Evolutionary conservation across 2,888 invertebrate genomes (phyloP).

Genomic region (Acronicta aceris): DNA sequence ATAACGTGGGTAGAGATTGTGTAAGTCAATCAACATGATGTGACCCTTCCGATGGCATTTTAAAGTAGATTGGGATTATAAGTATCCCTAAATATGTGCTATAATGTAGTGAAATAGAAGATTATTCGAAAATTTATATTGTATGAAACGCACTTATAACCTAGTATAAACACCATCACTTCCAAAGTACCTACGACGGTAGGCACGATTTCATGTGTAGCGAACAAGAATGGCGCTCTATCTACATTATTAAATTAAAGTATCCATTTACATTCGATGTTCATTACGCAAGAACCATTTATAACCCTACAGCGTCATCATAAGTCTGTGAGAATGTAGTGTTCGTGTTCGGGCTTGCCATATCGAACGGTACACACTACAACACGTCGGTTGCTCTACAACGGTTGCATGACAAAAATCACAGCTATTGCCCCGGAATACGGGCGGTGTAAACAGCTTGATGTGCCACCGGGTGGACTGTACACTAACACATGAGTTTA

Average conservation of each 20-base stretch:
- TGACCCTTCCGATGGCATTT: slow-evolving; percentile 10
- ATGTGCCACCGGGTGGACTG: neutral
- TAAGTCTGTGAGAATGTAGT: slow-evolving; percentile 63
- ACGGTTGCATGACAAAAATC: no score
- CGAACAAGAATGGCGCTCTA: slow-evolving; percentile 18
- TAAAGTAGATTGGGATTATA: neutral
- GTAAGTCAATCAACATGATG: slow-evolving; percentile 24
- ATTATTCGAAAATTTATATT: no score
- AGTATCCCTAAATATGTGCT: no score
- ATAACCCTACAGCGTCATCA: slow-evolving; percentile 40
- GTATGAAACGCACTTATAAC: no score
- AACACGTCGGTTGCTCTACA: no score
- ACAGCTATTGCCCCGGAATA: no score
- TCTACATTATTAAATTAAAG: slow-evolving; percentile 42
- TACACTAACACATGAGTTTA: slow-evolving; percentile 64
- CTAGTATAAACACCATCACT: slow-evolving; percentile 7
- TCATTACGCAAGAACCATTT: slow-evolving; percentile 47
- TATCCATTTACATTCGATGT: slow-evolving; percentile 40
- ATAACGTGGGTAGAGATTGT: slow-evolving; percentile 39
- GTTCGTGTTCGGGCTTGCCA: slow-evolving; percentile 64
- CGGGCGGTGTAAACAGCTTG: no score
- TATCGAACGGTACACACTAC: slow-evolving; percentile 54
- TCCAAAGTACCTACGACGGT: neutral
- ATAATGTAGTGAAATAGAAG: no score
- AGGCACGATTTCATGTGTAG: slow-evolving; percentile 27